Conservation (phyloP, 2,888 invertebrate species). For the Erynnis tages region DNA sequence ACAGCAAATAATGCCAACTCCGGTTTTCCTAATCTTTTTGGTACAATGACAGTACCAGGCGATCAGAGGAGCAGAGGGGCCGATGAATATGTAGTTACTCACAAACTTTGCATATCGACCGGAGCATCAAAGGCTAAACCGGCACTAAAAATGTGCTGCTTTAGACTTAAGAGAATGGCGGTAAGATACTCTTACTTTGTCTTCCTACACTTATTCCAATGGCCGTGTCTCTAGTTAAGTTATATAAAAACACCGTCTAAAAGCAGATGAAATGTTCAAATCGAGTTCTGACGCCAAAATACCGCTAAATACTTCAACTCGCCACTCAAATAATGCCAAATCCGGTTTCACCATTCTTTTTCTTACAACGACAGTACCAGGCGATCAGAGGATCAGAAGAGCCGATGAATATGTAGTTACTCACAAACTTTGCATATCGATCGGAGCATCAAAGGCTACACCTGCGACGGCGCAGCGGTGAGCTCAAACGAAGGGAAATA, state of each 20-base stretch:
- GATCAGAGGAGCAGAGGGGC: conserved; percentile 34
- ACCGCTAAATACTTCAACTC: too few relatives aligned
- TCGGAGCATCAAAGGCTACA: conserved; percentile 61
- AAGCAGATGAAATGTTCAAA: too few relatives aligned
- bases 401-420: conserved; percentile 47
- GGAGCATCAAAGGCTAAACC: conserved; percentile 58
- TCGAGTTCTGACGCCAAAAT: too few relatives aligned
- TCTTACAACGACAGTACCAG: conserved; percentile 6
- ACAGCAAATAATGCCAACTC: not conserved
- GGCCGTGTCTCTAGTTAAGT: too few relatives aligned
- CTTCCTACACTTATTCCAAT: too few relatives aligned
- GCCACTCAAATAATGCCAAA: not conserved
- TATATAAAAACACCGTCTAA: too few relatives aligned
- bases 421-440: conserved; percentile 72
- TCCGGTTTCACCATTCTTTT: not conserved
- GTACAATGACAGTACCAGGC: conserved; percentile 6
- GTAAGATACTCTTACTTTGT: too few relatives aligned
- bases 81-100: conserved; percentile 51
- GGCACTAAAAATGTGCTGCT: too few relatives aligned
- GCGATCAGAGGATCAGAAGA: conserved; percentile 33
- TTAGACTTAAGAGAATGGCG: too few relatives aligned
- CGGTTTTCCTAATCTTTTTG: not conserved
- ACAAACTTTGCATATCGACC: conserved; percentile 73
- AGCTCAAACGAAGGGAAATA: conserved; percentile 62
- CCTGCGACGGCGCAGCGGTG: conserved; percentile 53